Conservation (phyloP, 53 echinoderm and acorn worm genomes). For the Echinarachnius parma region DNA sequence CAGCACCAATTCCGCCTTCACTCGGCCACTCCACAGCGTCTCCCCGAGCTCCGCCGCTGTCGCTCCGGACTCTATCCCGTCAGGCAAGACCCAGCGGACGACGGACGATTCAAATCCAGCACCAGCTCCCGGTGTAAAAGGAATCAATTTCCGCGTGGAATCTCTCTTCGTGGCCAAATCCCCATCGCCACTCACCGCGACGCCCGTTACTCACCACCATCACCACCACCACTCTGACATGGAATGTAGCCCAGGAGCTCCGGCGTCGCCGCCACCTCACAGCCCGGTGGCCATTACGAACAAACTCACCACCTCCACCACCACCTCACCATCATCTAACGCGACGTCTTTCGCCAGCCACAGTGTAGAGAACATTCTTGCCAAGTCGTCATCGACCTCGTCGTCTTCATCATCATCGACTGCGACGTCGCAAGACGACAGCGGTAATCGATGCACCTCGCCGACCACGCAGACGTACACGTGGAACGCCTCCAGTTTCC, state of each 20-base stretch:
- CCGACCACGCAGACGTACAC: conserved; percentile 80
- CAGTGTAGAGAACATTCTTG: conserved; percentile 59
- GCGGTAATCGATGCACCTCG: conserved; percentile 7
- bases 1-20: conserved; percentile 90
- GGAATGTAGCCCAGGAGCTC: conserved; percentile 56
- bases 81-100: not conserved
- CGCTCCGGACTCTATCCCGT: conserved; percentile 30
- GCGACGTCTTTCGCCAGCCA: conserved; percentile 51
- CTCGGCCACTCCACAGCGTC: conserved; percentile 46
- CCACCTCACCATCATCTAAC: conserved; percentile 18
- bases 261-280: conserved; percentile 32
- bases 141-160: conserved; percentile 48
- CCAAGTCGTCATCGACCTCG: conserved; percentile 43
- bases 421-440: conserved; percentile 31
- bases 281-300: conserved; percentile 10
- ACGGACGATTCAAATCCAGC: not conserved
- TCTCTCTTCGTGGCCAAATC: conserved; percentile 34
- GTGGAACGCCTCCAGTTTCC: conserved; percentile 86
- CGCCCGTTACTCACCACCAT: too few relatives aligned
- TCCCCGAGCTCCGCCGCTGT: conserved; percentile 27
- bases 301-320: not conserved
- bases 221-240: conserved; percentile 18
- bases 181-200: not conserved
- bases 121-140: conserved; percentile 8
- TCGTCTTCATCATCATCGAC: conserved; percentile 58